Base-by-base conservation (phyloP, 2,888 invertebrate genomes). In the Epirrhoe tristata region DNA sequence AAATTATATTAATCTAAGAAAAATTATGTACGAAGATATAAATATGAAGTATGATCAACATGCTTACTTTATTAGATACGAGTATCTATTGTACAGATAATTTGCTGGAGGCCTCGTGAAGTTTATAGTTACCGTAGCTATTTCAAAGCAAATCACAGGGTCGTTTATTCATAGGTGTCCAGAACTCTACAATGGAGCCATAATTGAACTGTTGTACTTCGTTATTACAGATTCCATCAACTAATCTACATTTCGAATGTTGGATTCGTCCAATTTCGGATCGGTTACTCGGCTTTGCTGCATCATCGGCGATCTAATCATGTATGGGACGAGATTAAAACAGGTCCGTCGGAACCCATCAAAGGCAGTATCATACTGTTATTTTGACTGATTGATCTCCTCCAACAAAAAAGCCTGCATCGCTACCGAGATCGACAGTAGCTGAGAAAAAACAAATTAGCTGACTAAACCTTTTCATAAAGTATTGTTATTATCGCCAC, bases 291-390 rank as follows among this genome's bases (percentile, higher is more conserved):
- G 82, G 84, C 83, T 87, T 83, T 91, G 93, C 92, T 91, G 91
- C 88, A 91, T 93, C 93, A 93, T 92, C 86, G 87, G 88, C 86
- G 88, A 90, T 89, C 91, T 93, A 93, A 93, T 92, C 92, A 93
- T 90, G 92, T 89, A 90, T 90, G 89, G 88, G 88, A 79, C 87
- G 87, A 93, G 92, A 92, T 93, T 93, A 91, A 92, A 92, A 91
- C 93, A 91, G 91, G 87, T 86, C 90, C 84, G 85, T 82, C 90
- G 92, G 90, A 89, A 84, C 87, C 85, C 91, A 89, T 93, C 93
- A 93, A 93, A 93, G 93, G 93, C 92, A 91, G 93, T 93, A 93
- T 91, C 93, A 92, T 89, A 93, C 93, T 92, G 93, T 93, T 93
- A 93, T 93, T 93, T 93, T 93, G 93, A 93, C 93, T 93, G 93